Base-by-base conservation (phyloP, 2,113 vertebrate species). In the Microcebus lehilahytsara region DNA sequence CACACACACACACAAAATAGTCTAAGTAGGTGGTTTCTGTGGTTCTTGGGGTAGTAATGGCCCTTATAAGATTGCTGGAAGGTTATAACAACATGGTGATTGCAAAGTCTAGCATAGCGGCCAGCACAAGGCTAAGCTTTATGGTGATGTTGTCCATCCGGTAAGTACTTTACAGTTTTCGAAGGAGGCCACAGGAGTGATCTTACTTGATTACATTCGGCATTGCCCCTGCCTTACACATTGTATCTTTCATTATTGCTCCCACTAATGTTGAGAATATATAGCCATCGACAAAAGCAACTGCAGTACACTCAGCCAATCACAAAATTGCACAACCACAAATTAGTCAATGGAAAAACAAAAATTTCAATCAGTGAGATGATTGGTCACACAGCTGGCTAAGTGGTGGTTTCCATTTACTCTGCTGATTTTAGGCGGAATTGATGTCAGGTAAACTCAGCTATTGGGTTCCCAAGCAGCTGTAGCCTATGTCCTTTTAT, bases 61-160 rank as follows among this genome's bases (percentile, higher is more conserved):
- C 20, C 58, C 23, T 25, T 22, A 1, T 0, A 27, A 42, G 37
- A 46, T 53, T 56, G 10, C 60, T n/a, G 27, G 37, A 6, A 72
- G 9, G 34, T 10, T 19, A 7, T 7, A 49, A 19, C 10, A 46
- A 23, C 6, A 7, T 25, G 34, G 0, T 1, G 6, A 1, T 11
- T 3, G n/a, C 22, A 25, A 20, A 5, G 34, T 13, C 80, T n/a
- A 51, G 20, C 27, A 22, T 6, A 8, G 19, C 14, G 64, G 23
- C 53, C 67, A 40, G 12, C 23, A 7, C 1, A 5, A 10, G 3
- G 6, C 42, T 42, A 1, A 56, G 7, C 34, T 87, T 64, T 42
- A 9, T 19, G 20, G 23, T 25, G 25, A 30, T 25, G 10, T 3
- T 49, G 3, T 32, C 9, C 46, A 42, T 37, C 13, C 67, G 42